These are phyloP conservation scores for Athetis lepigone DNA, from an alignment of 2,888 invertebrate species.

Conservation along the genomic window DNA sequence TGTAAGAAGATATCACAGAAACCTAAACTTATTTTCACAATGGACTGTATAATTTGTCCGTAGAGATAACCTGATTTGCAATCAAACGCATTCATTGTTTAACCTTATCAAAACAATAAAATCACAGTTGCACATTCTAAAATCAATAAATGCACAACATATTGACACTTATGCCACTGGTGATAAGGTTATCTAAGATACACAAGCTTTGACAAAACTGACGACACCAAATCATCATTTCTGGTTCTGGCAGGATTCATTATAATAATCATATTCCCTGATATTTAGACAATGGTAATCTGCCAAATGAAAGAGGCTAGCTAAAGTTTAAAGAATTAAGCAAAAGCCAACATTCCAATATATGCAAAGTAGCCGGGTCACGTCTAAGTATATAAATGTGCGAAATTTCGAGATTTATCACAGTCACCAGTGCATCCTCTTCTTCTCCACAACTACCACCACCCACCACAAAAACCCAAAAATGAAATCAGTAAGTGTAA, in stretches of 20 bases:
- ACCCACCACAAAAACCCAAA: constrained; percentile 66
- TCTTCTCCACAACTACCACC: constrained; percentile 56
- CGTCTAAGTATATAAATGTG: constrained; percentile 75
- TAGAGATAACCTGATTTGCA: background rate
- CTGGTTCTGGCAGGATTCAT: constrained; percentile 33
- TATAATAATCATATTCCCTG: constrained; percentile 51
- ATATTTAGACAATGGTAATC: constrained; percentile 27
- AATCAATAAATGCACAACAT: background rate
- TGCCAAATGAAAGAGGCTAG: constrained; percentile 30
- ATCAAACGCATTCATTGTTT: background rate
- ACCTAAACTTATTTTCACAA: background rate
- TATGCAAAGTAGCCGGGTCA: constrained; percentile 71
- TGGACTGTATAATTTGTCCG: background rate
- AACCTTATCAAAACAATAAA: constrained; percentile 26
- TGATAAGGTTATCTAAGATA: constrained; percentile 1
- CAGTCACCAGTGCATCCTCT: constrained; percentile 73
- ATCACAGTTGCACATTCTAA: constrained; percentile 18
- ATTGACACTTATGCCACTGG: constrained; percentile 15
- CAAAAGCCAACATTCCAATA: constrained; percentile 63
- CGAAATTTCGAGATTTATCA: constrained; percentile 63
- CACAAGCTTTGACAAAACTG: constrained; percentile 4
- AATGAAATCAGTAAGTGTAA: constrained; percentile 82
- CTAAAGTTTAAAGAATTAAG: constrained; percentile 41
- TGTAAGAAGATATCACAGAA: background rate
- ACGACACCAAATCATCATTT: constrained; percentile 17